Conservation (phyloP, 2,888 invertebrate species). For the Germaria angustata region DNA sequence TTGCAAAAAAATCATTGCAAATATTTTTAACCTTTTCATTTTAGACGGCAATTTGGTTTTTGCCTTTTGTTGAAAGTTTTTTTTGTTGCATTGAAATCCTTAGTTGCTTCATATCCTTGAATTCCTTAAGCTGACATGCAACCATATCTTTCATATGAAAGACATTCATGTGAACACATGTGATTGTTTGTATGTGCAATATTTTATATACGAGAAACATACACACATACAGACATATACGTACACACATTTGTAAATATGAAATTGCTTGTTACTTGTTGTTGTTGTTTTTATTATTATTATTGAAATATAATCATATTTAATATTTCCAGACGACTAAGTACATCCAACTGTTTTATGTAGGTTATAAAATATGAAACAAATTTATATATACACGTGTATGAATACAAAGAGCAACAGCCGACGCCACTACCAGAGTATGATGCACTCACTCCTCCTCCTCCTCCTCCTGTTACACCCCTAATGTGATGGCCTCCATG, state of each 20-base stretch:
- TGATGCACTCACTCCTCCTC: background rate
- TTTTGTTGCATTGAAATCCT: constrained; percentile 33
- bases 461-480: too few relatives aligned
- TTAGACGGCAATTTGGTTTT: constrained; percentile 14
- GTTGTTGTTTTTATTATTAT: constrained; percentile 24
- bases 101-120: constrained; percentile 54
- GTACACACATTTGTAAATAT: background rate
- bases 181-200: background rate
- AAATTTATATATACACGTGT: too few relatives aligned
- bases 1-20: constrained; percentile 16
- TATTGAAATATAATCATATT: constrained; percentile 69
- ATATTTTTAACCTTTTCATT: constrained; percentile 37
- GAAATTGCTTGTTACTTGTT: background rate
- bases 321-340: constrained; percentile 73
- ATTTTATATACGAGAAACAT: background rate
- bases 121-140: constrained; percentile 63
- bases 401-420: background rate
- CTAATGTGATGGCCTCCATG: background rate
- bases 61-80: background rate
- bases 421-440: background rate
- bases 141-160: constrained; percentile 33
- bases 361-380: constrained; percentile 70
- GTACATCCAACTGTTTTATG: constrained; percentile 70
- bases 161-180: background rate
- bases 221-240: too few relatives aligned